Base-by-base conservation (phyloP, 2,888 invertebrate genomes). In the Eilema depressum region DNA sequence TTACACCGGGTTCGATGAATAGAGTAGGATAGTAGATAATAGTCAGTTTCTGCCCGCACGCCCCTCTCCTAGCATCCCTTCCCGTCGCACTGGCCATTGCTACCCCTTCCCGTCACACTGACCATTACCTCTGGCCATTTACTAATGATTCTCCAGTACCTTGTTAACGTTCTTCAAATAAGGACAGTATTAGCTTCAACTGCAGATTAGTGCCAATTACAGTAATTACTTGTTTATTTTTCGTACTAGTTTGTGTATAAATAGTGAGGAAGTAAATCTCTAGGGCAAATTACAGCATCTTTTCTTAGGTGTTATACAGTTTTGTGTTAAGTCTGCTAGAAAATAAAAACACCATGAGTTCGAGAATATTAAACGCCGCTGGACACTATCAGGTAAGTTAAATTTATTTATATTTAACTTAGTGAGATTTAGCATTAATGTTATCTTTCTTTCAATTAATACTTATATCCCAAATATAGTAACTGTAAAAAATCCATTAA, bases 311-410 rank as follows among this genome's bases (percentile, higher is more conserved):
- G 0, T 20, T 20, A 17, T 41, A 5, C 3, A 17, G 41, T 41
- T 10, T 17, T 1, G 20, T 47, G 5, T 47, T 47, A 1, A 47
- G 7, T 47, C 3, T 47, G 47, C 5, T 47, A 47, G 20, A 47
- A 20, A 17, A 20, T 47, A 20, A 14, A 41, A 71, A 59, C 87
- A n/a, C n/a, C n/a, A 83, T 78, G 53, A 73, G 63, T 56, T 84
- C 85, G 67, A 88, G 82, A 80, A 86, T 94, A 66, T 85, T 75
- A n/a, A 92, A 89, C 74, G 89, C 93, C 25, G 86, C 89, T 56
- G 92, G 94, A 75, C n/a, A n/a, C n/a, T 74, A 93, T 56, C 91
- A 94, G 85, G 95, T 94, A 80, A 72, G 77, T 70, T 20, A 14
- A 3, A 17, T 47, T 33, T 14, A 41, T 41, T 14, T 17, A 41